A percentile compares a stretch with the other conserved stretches of the same genome.
Conservation (phyloP, 2,113 vertebrate species). For the Capra hircus region DNA sequence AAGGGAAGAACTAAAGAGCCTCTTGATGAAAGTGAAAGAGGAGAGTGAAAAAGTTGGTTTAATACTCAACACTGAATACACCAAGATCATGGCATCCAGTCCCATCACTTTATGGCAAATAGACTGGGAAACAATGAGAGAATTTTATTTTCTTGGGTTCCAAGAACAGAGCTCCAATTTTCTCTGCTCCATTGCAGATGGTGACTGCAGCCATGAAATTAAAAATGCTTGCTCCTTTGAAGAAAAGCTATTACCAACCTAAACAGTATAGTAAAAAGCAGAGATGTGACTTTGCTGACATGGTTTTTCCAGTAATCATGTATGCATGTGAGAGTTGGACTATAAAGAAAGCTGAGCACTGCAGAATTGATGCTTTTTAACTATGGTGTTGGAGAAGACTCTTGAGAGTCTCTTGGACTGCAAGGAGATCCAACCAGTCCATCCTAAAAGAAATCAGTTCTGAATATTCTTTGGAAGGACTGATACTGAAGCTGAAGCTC, state of each 20-base stretch:
- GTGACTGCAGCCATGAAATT: neutral
- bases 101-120: neutral
- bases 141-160: neutral
- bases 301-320: neutral
- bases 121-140: neutral
- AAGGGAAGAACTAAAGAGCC: neutral
- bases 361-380: neutral
- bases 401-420: neutral
- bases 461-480: neutral
- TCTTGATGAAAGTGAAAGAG: neutral
- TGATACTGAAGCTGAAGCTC: neutral
- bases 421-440: neutral
- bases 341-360: neutral
- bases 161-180: neutral
- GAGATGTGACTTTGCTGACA: neutral
- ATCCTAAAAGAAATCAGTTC: neutral
- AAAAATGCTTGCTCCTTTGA: neutral
- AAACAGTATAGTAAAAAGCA: neutral
- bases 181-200: neutral
- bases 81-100: neutral
- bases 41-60: neutral
- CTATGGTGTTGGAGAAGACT: neutral
- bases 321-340: neutral
- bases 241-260: neutral
- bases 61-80: neutral